A percentile compares a stretch with the other conserved stretches of the same genome.
Conservation (phyloP, 2,113 vertebrate species). For the Tetrax tetrax region DNA sequence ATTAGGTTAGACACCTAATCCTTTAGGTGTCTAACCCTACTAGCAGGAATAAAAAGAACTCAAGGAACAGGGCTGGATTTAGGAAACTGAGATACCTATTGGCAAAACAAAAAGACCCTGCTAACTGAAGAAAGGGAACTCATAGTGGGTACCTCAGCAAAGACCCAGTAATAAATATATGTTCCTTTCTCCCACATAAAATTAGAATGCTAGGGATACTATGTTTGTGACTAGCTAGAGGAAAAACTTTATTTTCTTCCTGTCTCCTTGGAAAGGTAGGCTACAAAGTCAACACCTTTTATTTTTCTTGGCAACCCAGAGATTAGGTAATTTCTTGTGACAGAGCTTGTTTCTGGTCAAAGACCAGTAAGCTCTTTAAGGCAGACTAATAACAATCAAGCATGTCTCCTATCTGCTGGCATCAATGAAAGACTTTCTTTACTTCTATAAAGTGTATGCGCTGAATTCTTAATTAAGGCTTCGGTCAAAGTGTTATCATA, state of each 20-base stretch:
- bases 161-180: neutral
- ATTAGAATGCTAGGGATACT: neutral
- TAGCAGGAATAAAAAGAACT: neutral
- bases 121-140: neutral
- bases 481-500: neutral
- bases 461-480: neutral
- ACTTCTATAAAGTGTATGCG: neutral
- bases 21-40: neutral
- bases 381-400: neutral
- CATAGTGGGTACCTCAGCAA: neutral
- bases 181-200: neutral
- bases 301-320: neutral
- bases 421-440: neutral
- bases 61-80: neutral
- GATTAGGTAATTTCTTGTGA: neutral
- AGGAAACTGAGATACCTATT: neutral
- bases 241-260: neutral
- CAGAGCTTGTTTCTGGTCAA: neutral
- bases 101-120: neutral
- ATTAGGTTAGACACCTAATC: too few relatives aligned
- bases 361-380: neutral
- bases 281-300: neutral
- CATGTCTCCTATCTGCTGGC: neutral
- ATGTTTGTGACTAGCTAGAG: neutral
- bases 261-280: neutral